phyloP scores from a whole-genome alignment of 2,888 invertebrate genomes.

The Dynastes tityus region DNA sequence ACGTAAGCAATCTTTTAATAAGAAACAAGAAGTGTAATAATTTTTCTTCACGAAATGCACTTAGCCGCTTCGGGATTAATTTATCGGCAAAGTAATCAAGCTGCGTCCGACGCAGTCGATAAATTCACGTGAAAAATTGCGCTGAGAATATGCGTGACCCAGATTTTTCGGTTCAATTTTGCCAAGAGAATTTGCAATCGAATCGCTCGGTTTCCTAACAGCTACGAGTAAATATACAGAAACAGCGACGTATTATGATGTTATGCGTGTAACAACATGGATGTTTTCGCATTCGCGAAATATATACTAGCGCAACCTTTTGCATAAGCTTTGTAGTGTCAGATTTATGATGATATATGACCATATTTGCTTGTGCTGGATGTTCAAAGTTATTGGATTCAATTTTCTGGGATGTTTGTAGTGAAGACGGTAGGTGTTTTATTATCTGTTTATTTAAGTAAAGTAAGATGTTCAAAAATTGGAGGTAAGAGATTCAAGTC shows the following conservation, averaged over 20 bases:
- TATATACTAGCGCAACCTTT: background rate
- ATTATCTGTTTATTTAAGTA: too few relatives aligned
- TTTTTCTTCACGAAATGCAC: background rate
- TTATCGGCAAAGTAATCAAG: conserved; percentile 17
- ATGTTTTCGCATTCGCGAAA: background rate
- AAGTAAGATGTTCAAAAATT: too few relatives aligned
- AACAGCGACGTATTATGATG: background rate
- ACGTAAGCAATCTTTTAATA: too few relatives aligned
- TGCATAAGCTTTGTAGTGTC: conserved; percentile 1
- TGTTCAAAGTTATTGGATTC: too few relatives aligned
- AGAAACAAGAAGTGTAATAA: conserved; percentile 5
- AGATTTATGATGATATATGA: background rate
- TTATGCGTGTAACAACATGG: background rate
- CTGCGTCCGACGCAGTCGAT: conserved; percentile 1
- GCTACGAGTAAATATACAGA: background rate
- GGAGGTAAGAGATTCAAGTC: too few relatives aligned
- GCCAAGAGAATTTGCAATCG: conserved; percentile 42
- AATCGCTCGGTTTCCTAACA: conserved; percentile 10
- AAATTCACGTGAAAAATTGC: conserved; percentile 43
- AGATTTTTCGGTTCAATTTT: conserved; percentile 41
- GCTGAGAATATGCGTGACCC: conserved; percentile 40
- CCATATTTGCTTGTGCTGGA: too few relatives aligned
- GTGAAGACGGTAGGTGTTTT: too few relatives aligned
- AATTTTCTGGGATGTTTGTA: too few relatives aligned
- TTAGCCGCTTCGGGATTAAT: background rate